A percentile compares a stretch with the other conserved stretches of the same genome.
These are phyloP conservation scores for Platycheirus albimanus DNA, from an alignment of 2,888 invertebrate genomes.

Conservation along the genomic window DNA sequence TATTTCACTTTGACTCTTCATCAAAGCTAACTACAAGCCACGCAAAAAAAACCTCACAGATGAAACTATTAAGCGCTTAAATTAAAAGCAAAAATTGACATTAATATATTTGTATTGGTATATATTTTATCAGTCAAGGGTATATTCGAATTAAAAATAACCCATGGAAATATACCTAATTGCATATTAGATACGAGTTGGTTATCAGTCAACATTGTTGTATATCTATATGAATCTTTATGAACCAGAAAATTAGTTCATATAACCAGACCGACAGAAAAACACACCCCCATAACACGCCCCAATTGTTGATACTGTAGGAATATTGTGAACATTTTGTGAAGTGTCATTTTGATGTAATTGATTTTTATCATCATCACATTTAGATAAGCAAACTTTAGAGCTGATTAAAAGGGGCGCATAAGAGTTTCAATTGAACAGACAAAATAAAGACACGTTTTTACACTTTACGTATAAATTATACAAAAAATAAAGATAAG, in stretches of 20 bases:
- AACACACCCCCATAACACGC: constrained; percentile 30
- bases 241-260: background rate
- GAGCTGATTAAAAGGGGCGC: too few species aligned
- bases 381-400: too few species aligned
- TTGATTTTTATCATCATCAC: too few species aligned
- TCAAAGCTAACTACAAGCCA: background rate
- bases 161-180: constrained; percentile 24
- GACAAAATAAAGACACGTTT: too few species aligned
- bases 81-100: too few species aligned
- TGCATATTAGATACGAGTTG: background rate
- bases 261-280: background rate
- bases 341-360: too few species aligned
- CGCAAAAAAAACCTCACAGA: background rate
- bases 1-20: background rate
- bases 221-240: background rate
- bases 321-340: too few species aligned
- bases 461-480: too few species aligned
- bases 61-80: background rate
- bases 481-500: too few species aligned
- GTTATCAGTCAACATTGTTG: constrained; percentile 2
- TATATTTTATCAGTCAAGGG: constrained; percentile 26
- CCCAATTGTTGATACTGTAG: too few species aligned
- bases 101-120: too few species aligned
- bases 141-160: background rate
- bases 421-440: too few species aligned